phyloP scores from a whole-genome alignment of 2,113 vertebrate genomes.

The Siniperca knerii region DNA sequence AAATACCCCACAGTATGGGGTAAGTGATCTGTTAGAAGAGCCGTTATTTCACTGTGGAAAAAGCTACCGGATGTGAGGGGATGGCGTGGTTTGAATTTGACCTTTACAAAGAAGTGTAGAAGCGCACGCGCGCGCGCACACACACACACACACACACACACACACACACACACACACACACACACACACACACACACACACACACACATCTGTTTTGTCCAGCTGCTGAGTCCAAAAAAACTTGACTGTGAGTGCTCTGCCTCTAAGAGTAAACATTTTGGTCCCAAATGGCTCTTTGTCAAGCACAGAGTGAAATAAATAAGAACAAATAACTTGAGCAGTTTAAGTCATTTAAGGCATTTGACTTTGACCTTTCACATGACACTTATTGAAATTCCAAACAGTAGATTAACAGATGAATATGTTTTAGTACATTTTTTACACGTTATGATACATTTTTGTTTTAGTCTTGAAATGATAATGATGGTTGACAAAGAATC shows the following conservation, averaged over 20 bases:
- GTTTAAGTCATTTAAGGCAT: conserved; percentile 1
- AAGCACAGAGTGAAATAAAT: not conserved
- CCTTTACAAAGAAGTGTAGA: conserved; percentile 8
- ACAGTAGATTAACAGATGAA: not conserved
- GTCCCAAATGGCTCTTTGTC: not conserved
- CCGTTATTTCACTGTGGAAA: conserved; percentile 23
- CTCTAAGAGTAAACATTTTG: not conserved
- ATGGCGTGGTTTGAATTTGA: conserved; percentile 45
- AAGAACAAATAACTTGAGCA: not conserved
- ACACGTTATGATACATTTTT: conserved; percentile 1
- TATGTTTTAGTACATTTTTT: not conserved
- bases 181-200: not conserved
- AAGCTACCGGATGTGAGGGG: not conserved
- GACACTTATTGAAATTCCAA: not conserved
- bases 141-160: not conserved
- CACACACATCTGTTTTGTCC: not conserved
- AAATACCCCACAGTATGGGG: conserved; percentile 2
- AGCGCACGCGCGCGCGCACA: not conserved
- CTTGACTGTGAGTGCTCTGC: not conserved
- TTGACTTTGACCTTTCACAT: not conserved
- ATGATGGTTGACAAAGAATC: not conserved
- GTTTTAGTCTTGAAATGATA: not conserved
- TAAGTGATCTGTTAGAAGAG: conserved; percentile 21
- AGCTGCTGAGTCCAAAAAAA: not conserved
- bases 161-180: not conserved